Evolutionary conservation across 2,797 vertebrate species (phyloP), one percentile per base, ranked within the genome.

Genomic region (Euthynnus affinis): DNA sequence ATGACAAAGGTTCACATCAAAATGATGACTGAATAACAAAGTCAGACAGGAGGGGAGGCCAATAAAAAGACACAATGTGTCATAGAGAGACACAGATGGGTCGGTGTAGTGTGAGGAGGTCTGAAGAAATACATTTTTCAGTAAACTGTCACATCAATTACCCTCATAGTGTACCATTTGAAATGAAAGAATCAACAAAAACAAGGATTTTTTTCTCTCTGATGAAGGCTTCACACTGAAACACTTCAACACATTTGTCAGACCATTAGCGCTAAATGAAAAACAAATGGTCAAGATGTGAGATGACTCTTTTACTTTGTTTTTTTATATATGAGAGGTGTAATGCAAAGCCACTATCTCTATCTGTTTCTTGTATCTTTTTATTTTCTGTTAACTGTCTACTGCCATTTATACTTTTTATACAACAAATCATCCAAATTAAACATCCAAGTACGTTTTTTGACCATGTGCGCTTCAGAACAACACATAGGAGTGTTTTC

Each of bases 101-200:
- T 57, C 59, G 81, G 57, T 79, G 64, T 69, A 20, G 51, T 60
- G 34, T 64, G 63, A 64, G 44, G 59, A 48, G 40, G 58, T 52
- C 52, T n/a, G 61, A 60, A 84, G 58, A 65, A 82, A 82, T 77
- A 60, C 69, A 79, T 78, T 76, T 81, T 79, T 80, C 29, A 67
- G 65, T 76, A 71, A 85, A 84, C 61, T 78, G 79, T 84, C 80
- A 76, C 65, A 83, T 83, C 5, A 34, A 68, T 82, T 89, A 76
- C 37, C 71, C 55, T 69, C 29, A 6, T 60, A 68, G 42, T 70
- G 62, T 62, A 60, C 66, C 58, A 65, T 59, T 48, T 48, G n/a
- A 82, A 76, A 78, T 53, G 25, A 83, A 81, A 56, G 59, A 78
- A 76, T 71, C 10, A 79, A 77, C 59, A 71, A 69, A 63, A 78